A percentile compares a stretch with the other conserved stretches of the same genome.
Conservation (phyloP, 2,113 vertebrate genomes). For the Oryzias curvinotus region DNA sequence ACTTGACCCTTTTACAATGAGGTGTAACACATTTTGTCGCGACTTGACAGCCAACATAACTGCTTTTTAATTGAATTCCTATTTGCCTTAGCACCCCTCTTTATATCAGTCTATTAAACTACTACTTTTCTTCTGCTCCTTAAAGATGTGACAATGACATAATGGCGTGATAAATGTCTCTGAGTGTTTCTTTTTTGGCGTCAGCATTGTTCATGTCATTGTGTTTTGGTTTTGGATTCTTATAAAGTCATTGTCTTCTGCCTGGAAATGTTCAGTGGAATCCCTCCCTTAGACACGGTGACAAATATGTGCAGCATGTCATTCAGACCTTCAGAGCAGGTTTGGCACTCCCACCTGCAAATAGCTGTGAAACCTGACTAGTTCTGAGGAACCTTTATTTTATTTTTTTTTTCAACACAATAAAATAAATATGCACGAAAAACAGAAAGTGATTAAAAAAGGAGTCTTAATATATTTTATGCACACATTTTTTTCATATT, state of each 20-base stretch:
- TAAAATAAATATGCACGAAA: too few relatives aligned
- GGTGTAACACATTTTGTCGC: constrained; percentile 2
- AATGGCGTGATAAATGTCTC: constrained; percentile 14
- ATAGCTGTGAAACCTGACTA: neutral
- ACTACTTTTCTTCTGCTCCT: too few relatives aligned
- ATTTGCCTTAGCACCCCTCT: too few relatives aligned
- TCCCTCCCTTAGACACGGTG: constrained; percentile 1
- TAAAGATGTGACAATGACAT: neutral
- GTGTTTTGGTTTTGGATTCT: neutral
- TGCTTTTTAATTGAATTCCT: neutral
- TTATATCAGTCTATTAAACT: too few relatives aligned
- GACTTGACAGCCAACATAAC: too few relatives aligned
- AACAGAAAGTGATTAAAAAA: too few relatives aligned
- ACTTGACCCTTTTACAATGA: neutral
- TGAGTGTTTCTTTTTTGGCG: too few relatives aligned
- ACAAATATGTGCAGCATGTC: constrained; percentile 42
- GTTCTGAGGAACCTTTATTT: too few relatives aligned
- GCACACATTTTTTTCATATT: too few relatives aligned
- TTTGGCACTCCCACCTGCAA: constrained; percentile 10
- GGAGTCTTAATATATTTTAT: too few relatives aligned
- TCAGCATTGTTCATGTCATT: too few relatives aligned
- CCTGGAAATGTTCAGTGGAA: constrained; percentile 27
- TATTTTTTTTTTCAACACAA: too few relatives aligned
- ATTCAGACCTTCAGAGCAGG: constrained; percentile 23
- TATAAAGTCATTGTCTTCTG: constrained; percentile 9